A percentile compares a stretch with the other conserved stretches of the same genome.
phyloP scores from a whole-genome alignment of 1,140 invertebrate genomes.

The Episyrphus balteatus region DNA sequence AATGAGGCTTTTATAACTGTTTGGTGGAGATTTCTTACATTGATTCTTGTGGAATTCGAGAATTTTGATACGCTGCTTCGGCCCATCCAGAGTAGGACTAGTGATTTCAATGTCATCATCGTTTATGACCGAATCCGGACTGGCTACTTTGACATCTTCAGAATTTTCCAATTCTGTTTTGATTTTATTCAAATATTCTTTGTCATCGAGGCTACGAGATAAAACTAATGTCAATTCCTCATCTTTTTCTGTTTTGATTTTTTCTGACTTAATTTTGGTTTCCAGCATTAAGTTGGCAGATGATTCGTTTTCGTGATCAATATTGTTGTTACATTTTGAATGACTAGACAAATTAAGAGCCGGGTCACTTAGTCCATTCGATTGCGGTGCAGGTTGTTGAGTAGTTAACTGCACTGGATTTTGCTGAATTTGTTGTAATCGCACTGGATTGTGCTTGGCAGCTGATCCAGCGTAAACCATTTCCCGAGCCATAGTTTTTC shows the following conservation, averaged over 20 bases:
- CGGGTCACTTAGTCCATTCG: too few relatives aligned
- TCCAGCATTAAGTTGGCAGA: slow-evolving; percentile 30
- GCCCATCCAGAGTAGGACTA: background rate
- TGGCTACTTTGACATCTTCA: too few relatives aligned
- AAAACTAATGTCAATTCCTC: slow-evolving; percentile 30
- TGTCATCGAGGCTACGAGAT: background rate
- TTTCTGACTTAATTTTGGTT: slow-evolving; percentile 35
- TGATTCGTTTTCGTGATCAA: slow-evolving; percentile 7
- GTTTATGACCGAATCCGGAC: background rate
- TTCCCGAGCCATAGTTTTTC: slow-evolving; percentile 54
- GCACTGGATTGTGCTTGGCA: too few relatives aligned
- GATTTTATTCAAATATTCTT: slow-evolving; percentile 10
- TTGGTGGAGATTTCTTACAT: slow-evolving; percentile 24
- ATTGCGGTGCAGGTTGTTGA: background rate
- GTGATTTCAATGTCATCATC: slow-evolving; percentile 2
- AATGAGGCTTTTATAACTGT: slow-evolving; percentile 34
- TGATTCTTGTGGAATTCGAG: slow-evolving; percentile 13
- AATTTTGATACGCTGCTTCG: slow-evolving; percentile 19
- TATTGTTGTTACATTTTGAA: background rate
- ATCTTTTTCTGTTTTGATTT: slow-evolving; percentile 33
- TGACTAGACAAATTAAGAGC: too few relatives aligned
- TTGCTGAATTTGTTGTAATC: slow-evolving; percentile 11
- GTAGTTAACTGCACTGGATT: slow-evolving; percentile 1
- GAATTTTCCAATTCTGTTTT: slow-evolving; percentile 14
- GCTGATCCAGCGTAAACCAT: slow-evolving; percentile 26